phyloP scores from a whole-genome alignment of 2,888 invertebrate genomes.

The Brenthis ino region DNA sequence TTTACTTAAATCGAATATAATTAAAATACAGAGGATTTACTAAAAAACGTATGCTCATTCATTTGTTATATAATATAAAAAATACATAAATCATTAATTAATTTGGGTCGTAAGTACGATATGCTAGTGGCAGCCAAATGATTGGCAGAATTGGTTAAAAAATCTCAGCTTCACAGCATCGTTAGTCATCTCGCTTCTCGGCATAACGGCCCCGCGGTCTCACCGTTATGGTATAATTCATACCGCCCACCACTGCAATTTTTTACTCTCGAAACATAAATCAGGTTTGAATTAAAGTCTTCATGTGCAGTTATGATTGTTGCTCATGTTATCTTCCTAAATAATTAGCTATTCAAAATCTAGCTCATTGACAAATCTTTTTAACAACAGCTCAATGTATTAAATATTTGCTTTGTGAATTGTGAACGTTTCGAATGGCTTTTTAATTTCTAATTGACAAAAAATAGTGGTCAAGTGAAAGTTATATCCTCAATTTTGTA shows the following conservation, averaged over 20 bases:
- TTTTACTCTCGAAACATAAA: slow-evolving; percentile 27
- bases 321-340: neutral
- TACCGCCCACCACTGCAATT: slow-evolving; percentile 26
- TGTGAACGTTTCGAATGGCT: neutral
- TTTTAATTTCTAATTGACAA: neutral
- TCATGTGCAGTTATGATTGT: slow-evolving; percentile 4
- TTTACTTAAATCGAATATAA: too few species aligned
- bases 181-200: slow-evolving; percentile 33
- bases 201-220: slow-evolving; percentile 33
- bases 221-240: slow-evolving; percentile 34
- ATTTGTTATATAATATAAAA: neutral
- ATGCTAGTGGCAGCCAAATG: slow-evolving; percentile 1
- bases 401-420: too few species aligned
- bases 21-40: too few species aligned
- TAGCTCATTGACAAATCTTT: too few species aligned
- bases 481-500: slow-evolving; percentile 12
- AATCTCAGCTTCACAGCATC: slow-evolving; percentile 14
- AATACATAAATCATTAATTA: neutral
- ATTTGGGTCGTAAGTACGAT: neutral
- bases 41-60: too few species aligned
- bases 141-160: slow-evolving; percentile 11
- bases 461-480: slow-evolving; percentile 7
- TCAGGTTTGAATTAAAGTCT: slow-evolving; percentile 8
- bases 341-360: neutral
- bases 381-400: too few species aligned